Evolutionary conservation across 2,113 vertebrate species (phyloP), one percentile per base, ranked within the genome.

Genomic region (Opisthocomus hoazin): DNA sequence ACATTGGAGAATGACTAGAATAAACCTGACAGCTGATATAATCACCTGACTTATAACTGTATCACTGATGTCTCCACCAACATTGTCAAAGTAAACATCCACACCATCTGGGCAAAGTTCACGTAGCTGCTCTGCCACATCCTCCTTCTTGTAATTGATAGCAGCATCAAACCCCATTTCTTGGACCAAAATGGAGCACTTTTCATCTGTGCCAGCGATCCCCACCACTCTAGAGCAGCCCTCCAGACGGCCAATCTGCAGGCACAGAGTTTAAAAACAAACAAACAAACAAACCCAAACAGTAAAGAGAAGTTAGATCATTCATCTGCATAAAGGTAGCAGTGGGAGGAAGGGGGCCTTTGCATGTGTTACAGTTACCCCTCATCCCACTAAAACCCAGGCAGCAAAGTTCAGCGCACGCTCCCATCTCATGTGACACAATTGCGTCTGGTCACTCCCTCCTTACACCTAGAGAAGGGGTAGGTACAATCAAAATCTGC

Each of bases 71-170:
- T 98, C 96, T 77, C 99, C 99, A 23, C 99, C 99, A 65, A 99
- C 99, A 29, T 99, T 99, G 95, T 99, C 99, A 93, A 99, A 99
- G 96, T 99, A 99, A 89, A 99, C 94, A 88, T 99, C 99, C 63
- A 99, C 98, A 64, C 99, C 99, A 8, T 84, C 90, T 4, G 99
- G 99, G 92, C 99, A 99, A 71, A 97, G 93, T 61, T 98, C 97
- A 76, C 30, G 97, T 17, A 99, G 98, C 60, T 96, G 97, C 17
- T 97, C 84, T 11, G 97, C 89, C 21, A 99, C 95, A 26, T 98
- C 97, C 10, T 87, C 98, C 34, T 95, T 93, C 76, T 98, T 98
- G 96, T 99, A 99, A 98, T 99, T 99, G 86, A 99, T 93, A 57
- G 99, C 99, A 43, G 97, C 97, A 89, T 98, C 98, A 97, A 99